Conservation (phyloP, 1,140 invertebrate genomes). For the Tetramorium parvispinum region DNA sequence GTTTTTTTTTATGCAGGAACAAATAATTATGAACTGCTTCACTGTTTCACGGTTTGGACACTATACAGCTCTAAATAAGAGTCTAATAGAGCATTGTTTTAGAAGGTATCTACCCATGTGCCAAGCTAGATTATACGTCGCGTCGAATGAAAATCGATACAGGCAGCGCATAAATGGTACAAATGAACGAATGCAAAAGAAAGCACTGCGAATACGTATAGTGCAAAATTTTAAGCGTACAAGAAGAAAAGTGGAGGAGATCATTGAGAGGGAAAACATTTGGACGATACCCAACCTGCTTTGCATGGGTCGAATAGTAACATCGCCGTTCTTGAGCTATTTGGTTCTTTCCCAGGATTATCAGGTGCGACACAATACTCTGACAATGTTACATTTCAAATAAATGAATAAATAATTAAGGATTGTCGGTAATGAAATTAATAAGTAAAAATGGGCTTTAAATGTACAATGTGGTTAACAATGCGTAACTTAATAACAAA, state of each 20-base stretch:
- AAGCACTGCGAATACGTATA: slow-evolving; percentile 76
- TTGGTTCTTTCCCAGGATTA: slow-evolving; percentile 92
- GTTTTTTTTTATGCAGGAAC: slow-evolving; percentile 45
- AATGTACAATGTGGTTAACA: too few species aligned
- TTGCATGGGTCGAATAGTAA: slow-evolving; percentile 92
- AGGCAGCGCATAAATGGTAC: slow-evolving; percentile 65
- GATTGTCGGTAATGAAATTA: background rate
- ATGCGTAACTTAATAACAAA: too few species aligned
- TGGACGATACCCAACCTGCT: slow-evolving; percentile 97
- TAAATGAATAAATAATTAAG: background rate
- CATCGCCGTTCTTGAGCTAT: slow-evolving; percentile 95
- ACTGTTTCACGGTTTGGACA: slow-evolving; percentile 61
- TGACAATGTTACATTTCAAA: background rate
- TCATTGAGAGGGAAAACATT: slow-evolving; percentile 92
- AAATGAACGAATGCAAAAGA: slow-evolving; percentile 71
- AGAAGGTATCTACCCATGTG: slow-evolving; percentile 63
- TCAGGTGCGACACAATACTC: slow-evolving; percentile 85
- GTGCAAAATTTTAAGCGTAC: slow-evolving; percentile 79
- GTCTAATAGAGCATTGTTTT: slow-evolving; percentile 77
- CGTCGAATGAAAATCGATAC: slow-evolving; percentile 72
- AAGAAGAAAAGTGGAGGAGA: slow-evolving; percentile 80
- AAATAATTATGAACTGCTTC: slow-evolving; percentile 76
- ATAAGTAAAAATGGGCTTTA: background rate
- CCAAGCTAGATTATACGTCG: slow-evolving; percentile 75
- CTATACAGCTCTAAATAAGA: slow-evolving; percentile 68